Percentiles rank a stretch among this genome's conserved stretches.
phyloP scores from a whole-genome alignment of 2,888 invertebrate species.

The Gymnosoma rotundatum region DNA sequence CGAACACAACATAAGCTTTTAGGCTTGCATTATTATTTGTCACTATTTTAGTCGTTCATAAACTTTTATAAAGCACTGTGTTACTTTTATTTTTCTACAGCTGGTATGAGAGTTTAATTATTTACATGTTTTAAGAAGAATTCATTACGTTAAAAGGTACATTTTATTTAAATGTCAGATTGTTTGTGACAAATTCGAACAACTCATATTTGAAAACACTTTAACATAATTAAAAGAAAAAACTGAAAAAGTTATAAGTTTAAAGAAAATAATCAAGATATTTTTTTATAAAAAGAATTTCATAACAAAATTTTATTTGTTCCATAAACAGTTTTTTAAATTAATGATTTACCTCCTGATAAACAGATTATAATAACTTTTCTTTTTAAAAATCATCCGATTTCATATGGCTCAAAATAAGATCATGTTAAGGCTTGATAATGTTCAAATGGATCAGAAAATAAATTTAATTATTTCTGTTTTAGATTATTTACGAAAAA shows the following conservation, averaged over 20 bases:
- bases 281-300: too few relatives aligned
- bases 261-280: not conserved
- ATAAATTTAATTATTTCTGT: too few relatives aligned
- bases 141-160: constrained; percentile 48
- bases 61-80: constrained; percentile 28
- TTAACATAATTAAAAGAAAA: constrained; percentile 17
- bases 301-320: not conserved
- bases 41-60: not conserved
- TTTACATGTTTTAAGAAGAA: constrained; percentile 30
- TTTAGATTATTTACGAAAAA: too few relatives aligned
- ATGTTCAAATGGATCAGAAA: too few relatives aligned
- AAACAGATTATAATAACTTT: too few relatives aligned
- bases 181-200: constrained; percentile 37
- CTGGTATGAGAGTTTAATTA: constrained; percentile 2
- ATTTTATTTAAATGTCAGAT: constrained; percentile 37
- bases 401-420: too few relatives aligned
- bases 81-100: not conserved
- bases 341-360: not conserved
- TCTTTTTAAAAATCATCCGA: too few relatives aligned
- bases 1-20: too few relatives aligned
- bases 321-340: not conserved
- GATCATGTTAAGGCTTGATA: too few relatives aligned
- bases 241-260: not conserved
- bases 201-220: constrained; percentile 19
- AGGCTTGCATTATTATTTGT: too few relatives aligned